Percentiles rank a stretch among this genome's conserved stretches.
phyloP scores from a whole-genome alignment of 1,140 invertebrate species.

The Rhagoletis zephyria region DNA sequence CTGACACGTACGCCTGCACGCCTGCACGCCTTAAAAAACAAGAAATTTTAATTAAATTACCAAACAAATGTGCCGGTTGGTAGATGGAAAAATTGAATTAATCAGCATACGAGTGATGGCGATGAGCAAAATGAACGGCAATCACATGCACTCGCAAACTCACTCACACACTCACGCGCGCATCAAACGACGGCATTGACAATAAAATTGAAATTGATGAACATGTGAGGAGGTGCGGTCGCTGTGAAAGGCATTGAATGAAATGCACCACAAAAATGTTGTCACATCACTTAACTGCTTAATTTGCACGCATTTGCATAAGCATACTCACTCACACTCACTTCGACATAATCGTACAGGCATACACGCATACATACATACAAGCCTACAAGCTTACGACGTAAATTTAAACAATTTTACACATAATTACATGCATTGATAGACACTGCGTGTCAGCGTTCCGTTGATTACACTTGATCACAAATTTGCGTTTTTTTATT shows the following conservation, averaged over 20 bases:
- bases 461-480: too few species aligned
- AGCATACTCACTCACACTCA: neutral
- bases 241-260: neutral
- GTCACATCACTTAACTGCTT: constrained; percentile 51
- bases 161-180: neutral
- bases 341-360: neutral
- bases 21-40: neutral
- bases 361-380: neutral
- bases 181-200: neutral
- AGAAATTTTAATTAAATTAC: constrained; percentile 31
- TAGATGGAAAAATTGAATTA: constrained; percentile 33
- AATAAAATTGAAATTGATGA: constrained; percentile 15
- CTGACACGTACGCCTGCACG: neutral
- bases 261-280: constrained; percentile 39
- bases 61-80: neutral
- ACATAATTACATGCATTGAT: constrained; percentile 42
- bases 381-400: neutral
- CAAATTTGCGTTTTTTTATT: too few species aligned
- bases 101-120: neutral
- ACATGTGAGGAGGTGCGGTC: neutral
- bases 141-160: neutral
- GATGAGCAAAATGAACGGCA: constrained; percentile 3
- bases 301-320: constrained; percentile 34
- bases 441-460: neutral
- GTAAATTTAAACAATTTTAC: constrained; percentile 39